Evolutionary conservation across 2,888 invertebrate species (phyloP), one percentile per base, ranked within the genome.

Genomic region (Caenorhabditis uteleia): DNA sequence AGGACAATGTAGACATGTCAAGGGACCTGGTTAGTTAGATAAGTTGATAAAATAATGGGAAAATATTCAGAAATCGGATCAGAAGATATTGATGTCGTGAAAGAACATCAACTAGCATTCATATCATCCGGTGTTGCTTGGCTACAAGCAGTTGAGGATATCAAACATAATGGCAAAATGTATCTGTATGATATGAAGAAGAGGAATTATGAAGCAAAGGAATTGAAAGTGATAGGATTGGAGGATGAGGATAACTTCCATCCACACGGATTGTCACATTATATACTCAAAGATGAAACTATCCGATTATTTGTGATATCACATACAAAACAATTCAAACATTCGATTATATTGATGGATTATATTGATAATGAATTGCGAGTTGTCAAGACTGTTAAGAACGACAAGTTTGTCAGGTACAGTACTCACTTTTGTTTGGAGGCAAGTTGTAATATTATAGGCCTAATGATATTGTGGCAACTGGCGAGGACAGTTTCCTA

Each of bases 121-220:
- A 60, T 74, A 44, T 62, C 71, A n/a, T 73, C 73, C 6, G 75
- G 73, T 21, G n/a, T 75, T 18, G 56, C 64, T 18, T 74, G 72
- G 29, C 54, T 75, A 16, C 49, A 55, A 12, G 34, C 55, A 4
- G 8, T 29, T 12, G 18, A 25, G 3, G 47, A 47, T 16, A 38
- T 62, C 2, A 64, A 20, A 2, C 53, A 48, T 48, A 56, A 60
- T 44, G 70, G 70, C 16, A 51, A 70, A 23, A 75, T 75, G 3
- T 75, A 69, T 51, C 50, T 71, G 10, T 73, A 66, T 48, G 67
- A 75, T 25, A 51, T 74, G 44, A 67, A 65, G 1, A 31, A 61
- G 16, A 18, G 49, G 29, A 55, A 26, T 12, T 58, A 34, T 21
- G 20, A 34, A 43, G 54, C 51, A n/a, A 49, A 59, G 34, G 3